phyloP scores from a whole-genome alignment of 1,140 invertebrate genomes.

The Drosophila kepulauana region DNA sequence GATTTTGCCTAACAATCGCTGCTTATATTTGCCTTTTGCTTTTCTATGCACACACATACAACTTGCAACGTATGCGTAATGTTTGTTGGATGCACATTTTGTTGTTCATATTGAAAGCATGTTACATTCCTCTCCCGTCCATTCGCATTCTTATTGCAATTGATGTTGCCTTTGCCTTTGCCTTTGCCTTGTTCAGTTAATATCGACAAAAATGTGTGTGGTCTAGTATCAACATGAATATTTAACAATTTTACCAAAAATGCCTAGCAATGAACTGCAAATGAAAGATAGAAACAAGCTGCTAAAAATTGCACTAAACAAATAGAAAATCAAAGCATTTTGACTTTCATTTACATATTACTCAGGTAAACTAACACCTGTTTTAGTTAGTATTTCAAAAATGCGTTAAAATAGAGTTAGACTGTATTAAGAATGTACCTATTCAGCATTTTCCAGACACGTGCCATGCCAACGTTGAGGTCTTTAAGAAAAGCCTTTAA shows the following conservation, averaged over 20 bases:
- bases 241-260: conserved; percentile 14
- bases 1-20: conserved; percentile 60
- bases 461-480: conserved; percentile 1
- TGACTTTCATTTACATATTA: not conserved
- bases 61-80: conserved; percentile 35
- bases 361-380: not conserved
- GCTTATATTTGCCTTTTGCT: conserved; percentile 38
- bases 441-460: not conserved
- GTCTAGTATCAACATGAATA: conserved; percentile 12
- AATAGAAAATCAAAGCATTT: too few species aligned
- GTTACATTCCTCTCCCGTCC: not conserved
- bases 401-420: not conserved
- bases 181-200: conserved; percentile 18
- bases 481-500: conserved; percentile 40
- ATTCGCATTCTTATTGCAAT: conserved; percentile 17
- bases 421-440: not conserved
- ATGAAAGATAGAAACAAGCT: not conserved
- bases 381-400: not conserved
- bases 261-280: conserved; percentile 9
- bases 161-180: conserved; percentile 1
- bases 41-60: conserved; percentile 21
- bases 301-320: too few species aligned
- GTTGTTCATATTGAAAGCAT: not conserved
- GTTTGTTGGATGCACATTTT: conserved; percentile 47
- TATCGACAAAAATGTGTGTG: conserved; percentile 5